Base-by-base conservation (phyloP, 92 coral and sea anemone species). In the Virgularia gustaviana region DNA sequence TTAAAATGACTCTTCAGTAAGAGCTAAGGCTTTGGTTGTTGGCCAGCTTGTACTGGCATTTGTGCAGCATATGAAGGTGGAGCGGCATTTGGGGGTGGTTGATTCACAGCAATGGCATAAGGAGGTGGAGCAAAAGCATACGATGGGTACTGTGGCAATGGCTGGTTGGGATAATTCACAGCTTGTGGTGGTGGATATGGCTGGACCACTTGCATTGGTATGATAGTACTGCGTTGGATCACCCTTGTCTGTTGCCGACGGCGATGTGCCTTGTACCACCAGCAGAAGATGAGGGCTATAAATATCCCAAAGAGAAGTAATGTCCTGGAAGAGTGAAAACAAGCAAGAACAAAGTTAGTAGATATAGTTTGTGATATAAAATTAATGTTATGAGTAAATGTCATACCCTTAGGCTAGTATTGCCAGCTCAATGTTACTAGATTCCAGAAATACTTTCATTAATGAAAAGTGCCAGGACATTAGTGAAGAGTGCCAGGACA, bases 181-280 rank as follows among this genome's bases (percentile, higher is more conserved):
- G 65, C 35, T 43, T 43, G 54, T 20, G 52, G 61, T 25, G 81
- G 24, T 6, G 79, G 85, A n/a, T 80, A 73, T 3, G 85, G 36
- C 38, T 80, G 79, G 35, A 73, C 67, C 3, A 77, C 36, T 19
- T 36, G 72, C 70, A 72, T 71, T 7, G 85, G 49, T 6, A 77
- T 49, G 34, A 36, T 71, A 15, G 6, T 73, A 9, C n/a, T n/a
- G n/a, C 61, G 51, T 49, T 49, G 75, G 25, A 81, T 70, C 39
- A 83, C 78, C n/a, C 72, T 45, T 5, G 75, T 57, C 23, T 58
- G 87, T 8, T 85, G 88, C 45, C 89, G 99, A 30, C 83, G 89
- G 60, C 89, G 85, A 42, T 91, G 96, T 52, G 88, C 88, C 35
- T 95, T 91, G 49, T 94, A 94, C 77, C 90, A 94, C 99, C 99